Percentiles rank a stretch among this genome's conserved stretches.
These are phyloP conservation scores for Loris lydekkerianus DNA, from an alignment of 2,797 vertebrate species.

Conservation along the genomic window DNA sequence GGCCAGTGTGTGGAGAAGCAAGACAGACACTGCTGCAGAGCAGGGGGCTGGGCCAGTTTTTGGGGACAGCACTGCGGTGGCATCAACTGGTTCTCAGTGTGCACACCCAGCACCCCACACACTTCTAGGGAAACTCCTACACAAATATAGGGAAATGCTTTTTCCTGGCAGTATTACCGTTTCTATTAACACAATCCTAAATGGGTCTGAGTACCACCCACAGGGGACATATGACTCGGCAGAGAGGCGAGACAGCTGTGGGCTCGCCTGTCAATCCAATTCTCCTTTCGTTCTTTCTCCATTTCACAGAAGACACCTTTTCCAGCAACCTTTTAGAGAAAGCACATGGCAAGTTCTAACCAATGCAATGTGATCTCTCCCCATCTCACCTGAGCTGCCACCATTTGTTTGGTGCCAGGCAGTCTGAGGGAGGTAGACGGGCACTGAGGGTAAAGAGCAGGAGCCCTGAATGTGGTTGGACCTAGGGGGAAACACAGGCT, in stretches of 20 bases:
- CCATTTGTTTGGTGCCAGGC: background rate
- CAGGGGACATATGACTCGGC: accelerated
- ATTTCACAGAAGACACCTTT: background rate
- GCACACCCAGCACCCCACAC: background rate
- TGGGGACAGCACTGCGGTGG: background rate
- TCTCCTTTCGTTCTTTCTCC: background rate
- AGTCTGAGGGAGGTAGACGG: too few relatives aligned
- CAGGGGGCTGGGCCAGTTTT: background rate
- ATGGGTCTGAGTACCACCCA: background rate
- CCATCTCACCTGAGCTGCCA: background rate
- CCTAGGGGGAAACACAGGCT: background rate
- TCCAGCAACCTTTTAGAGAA: background rate
- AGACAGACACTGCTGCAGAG: accelerated
- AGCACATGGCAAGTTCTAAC: background rate
- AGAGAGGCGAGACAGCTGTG: background rate
- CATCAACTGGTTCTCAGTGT: background rate
- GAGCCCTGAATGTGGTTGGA: background rate
- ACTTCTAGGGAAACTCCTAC: constrained; percentile 37
- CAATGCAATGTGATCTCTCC: background rate
- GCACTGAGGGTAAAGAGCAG: background rate
- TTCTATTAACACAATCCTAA: background rate
- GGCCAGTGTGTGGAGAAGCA: background rate
- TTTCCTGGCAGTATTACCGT: background rate
- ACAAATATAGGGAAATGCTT: background rate
- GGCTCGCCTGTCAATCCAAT: too few relatives aligned